Percentiles rank a stretch among this genome's conserved stretches.
Conservation (phyloP, 2,888 invertebrate genomes). For the Leucophora obtusa region DNA sequence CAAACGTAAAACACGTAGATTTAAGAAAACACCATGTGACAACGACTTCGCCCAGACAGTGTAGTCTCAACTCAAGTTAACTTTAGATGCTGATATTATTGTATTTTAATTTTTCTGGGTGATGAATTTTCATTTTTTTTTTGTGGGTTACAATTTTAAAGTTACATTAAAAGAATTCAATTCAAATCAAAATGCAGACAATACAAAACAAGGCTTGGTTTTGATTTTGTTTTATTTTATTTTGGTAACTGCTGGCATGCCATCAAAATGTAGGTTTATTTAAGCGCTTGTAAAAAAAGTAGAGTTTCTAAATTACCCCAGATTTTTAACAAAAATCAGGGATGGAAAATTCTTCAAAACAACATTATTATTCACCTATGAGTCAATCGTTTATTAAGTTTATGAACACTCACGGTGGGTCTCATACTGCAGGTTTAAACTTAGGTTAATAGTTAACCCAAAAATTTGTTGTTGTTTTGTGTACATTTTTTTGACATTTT, state of each 20-base stretch:
- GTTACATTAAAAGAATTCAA: neutral
- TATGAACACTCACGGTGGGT: too few relatives aligned
- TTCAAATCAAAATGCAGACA: slow-evolving; percentile 10
- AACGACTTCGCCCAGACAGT: neutral
- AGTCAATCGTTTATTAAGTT: too few relatives aligned
- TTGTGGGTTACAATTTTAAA: slow-evolving; percentile 19
- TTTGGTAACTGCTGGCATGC: slow-evolving; percentile 12
- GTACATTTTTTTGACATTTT: too few relatives aligned
- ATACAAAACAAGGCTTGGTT: slow-evolving; percentile 24
- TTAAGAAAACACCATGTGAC: slow-evolving; percentile 23
- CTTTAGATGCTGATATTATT: slow-evolving; percentile 19
- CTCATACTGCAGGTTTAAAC: too few relatives aligned
- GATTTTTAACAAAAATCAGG: slow-evolving; percentile 1
- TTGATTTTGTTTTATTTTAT: neutral
- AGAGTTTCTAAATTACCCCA: slow-evolving; percentile 27
- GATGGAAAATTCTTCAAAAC: too few relatives aligned
- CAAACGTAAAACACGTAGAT: neutral
- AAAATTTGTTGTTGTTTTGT: too few relatives aligned
- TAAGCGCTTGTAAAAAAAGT: neutral
- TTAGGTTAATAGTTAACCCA: too few relatives aligned
- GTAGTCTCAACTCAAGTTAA: neutral
- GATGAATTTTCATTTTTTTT: slow-evolving; percentile 24
- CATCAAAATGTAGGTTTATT: slow-evolving; percentile 5
- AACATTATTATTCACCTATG: too few relatives aligned
- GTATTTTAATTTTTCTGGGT: slow-evolving; percentile 35